Base-by-base conservation (phyloP, 2,888 invertebrate species). In the Rhagonycha lutea region DNA sequence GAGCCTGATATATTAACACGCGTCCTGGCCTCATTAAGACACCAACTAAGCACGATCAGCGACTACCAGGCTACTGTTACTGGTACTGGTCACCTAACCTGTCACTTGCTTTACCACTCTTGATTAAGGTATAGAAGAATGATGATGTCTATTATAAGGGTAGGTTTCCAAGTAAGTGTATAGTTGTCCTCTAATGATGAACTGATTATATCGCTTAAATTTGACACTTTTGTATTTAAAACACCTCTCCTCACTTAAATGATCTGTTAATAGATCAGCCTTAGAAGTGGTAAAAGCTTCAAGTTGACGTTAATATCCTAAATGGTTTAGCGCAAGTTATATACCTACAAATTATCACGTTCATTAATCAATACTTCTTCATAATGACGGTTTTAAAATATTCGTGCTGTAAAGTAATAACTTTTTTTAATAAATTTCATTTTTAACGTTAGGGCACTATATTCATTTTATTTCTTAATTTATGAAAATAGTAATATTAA, bases 11-110 rank as follows among this genome's bases (percentile, higher is more conserved):
- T 85, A 87, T 86, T 85, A 84, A 85, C 85, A 85, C 86, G 85
- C 86, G 86, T 86, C 83, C 83, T 82, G 85, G 83, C 84, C 86
- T 86, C 86, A 87, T 87, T 87, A 87, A 87, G 86, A 86, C 86
- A 85, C 86, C 85, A 85, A 82, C 82, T 81, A 80, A 84, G 86
- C 86, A 86, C 86, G 86, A 86, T 86, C 83, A 79, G 82, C 78
- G 74, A 73, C 82, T 82, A 81, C 82, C 79, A 75, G 78, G 72
- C 78, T 72, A 73, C 71, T 73, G 76, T 69, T 79, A 78, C 78
- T 78, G 72, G 70, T 70, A 75, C 71, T 78, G 78, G 70, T 76
- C 71, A 76, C 82, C 82, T 76, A 76, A 73, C 67, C 75, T 79
- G 78, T 80, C 79, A 77, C 72, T 76, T 76, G 71, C 69, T 69